phyloP scores from a whole-genome alignment of 2,113 vertebrate genomes.

The Cricetomys ansorgei region DNA sequence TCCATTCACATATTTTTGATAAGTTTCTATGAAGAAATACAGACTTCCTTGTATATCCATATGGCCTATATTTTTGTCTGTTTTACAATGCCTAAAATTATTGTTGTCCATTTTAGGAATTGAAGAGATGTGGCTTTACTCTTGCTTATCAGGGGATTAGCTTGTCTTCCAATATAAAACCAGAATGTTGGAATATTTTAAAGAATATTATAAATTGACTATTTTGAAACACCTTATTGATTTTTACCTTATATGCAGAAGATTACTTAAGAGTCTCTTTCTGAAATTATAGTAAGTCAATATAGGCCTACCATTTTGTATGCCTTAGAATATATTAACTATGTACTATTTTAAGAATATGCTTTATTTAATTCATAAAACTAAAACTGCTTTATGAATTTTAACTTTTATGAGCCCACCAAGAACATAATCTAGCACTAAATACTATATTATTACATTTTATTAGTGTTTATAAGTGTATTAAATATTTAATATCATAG shows the following conservation, averaged over 20 bases:
- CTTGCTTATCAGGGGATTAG: background rate
- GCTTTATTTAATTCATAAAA: conserved; percentile 37
- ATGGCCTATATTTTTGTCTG: background rate
- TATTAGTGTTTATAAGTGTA: background rate
- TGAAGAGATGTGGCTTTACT: conserved; percentile 21
- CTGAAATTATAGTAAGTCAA: background rate
- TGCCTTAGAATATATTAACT: background rate
- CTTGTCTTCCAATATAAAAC: background rate
- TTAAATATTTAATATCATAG: conserved; percentile 27
- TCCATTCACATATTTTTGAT: background rate
- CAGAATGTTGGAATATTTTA: conserved; percentile 6
- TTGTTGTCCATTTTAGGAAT: background rate
- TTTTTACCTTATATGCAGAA: background rate
- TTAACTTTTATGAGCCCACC: conserved; percentile 36
- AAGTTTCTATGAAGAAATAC: background rate
- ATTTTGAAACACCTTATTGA: no score
- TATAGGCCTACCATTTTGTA: background rate
- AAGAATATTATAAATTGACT: no score
- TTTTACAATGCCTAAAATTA: conserved; percentile 54
- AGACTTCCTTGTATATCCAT: background rate
- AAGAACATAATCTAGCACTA: background rate
- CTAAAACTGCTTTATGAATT: conserved; percentile 3
- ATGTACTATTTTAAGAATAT: conserved; percentile 6
- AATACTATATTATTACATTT: conserved; percentile 10
- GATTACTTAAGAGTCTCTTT: background rate